Conservation (phyloP, 2,888 invertebrate species). For the Plagodis dolabraria region DNA sequence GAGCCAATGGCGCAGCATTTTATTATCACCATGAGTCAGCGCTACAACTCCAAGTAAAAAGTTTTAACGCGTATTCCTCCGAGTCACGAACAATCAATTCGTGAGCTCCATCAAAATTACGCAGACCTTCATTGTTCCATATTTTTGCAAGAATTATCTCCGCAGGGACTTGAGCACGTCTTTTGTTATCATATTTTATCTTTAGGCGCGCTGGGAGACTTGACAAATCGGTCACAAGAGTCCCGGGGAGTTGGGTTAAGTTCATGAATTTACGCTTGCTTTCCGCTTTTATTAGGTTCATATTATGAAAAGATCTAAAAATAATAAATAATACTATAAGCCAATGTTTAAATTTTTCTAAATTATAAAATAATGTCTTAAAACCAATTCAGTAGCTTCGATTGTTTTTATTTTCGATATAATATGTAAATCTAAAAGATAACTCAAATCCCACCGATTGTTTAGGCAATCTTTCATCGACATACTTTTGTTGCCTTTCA, state of each 20-base stretch:
- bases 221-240: constrained; percentile 22
- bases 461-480: no score
- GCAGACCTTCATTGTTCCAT: constrained; percentile 23
- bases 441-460: no score
- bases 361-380: no score
- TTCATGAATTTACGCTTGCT: constrained; percentile 7
- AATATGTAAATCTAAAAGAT: no score
- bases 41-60: constrained; percentile 11
- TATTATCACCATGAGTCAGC: constrained; percentile 23
- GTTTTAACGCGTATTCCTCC: constrained; percentile 13
- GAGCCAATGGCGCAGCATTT: constrained; percentile 14
- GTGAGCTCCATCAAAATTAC: constrained; percentile 18
- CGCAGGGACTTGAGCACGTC: constrained; percentile 26
- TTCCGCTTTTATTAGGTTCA: background rate
- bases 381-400: no score
- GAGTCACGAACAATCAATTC: constrained; percentile 27
- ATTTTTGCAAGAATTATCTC: constrained; percentile 29
- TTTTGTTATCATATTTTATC: constrained; percentile 30
- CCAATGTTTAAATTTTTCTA: no score
- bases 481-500: no score
- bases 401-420: no score
- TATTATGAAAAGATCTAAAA: background rate
- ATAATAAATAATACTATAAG: no score
- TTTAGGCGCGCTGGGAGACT: constrained; percentile 10
- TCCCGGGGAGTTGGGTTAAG: constrained; percentile 3